These are phyloP conservation scores for Zoanthus gigantus DNA, from an alignment of 92 coral and sea anemone genomes.

Conservation along the genomic window DNA sequence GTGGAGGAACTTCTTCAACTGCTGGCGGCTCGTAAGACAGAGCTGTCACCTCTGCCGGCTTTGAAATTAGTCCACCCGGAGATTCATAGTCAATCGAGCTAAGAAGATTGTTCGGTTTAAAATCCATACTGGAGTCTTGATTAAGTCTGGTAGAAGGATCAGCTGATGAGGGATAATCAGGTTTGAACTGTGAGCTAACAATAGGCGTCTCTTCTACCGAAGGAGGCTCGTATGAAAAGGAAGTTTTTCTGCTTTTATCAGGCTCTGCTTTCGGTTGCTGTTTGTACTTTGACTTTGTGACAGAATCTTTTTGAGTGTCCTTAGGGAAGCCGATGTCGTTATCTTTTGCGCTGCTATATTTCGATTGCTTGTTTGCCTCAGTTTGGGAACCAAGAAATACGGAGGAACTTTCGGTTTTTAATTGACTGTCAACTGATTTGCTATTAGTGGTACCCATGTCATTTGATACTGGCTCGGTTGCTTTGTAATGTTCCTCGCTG, in stretches of 20 bases:
- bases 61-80: constrained; percentile 34
- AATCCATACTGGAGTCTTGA: constrained; percentile 15
- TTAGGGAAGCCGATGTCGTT: neutral
- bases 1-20: constrained; percentile 36
- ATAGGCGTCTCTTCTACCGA: constrained; percentile 40
- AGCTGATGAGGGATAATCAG: neutral
- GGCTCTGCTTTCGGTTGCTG: neutral
- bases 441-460: neutral
- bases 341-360: neutral
- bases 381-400: constrained; percentile 24
- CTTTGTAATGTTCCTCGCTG: neutral
- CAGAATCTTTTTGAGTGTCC: neutral
- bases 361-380: constrained; percentile 10
- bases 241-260: neutral
- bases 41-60: constrained; percentile 31
- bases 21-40: constrained; percentile 38
- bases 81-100: constrained; percentile 24
- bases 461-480: constrained; percentile 1
- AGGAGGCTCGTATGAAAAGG: constrained; percentile 37
- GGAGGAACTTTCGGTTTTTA: neutral
- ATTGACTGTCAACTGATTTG: neutral
- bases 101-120: constrained; percentile 27
- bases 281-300: neutral
- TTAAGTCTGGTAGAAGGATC: neutral
- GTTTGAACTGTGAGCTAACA: neutral